Conservation (phyloP, 2,113 vertebrate genomes). For the Varanus komodoensis region DNA sequence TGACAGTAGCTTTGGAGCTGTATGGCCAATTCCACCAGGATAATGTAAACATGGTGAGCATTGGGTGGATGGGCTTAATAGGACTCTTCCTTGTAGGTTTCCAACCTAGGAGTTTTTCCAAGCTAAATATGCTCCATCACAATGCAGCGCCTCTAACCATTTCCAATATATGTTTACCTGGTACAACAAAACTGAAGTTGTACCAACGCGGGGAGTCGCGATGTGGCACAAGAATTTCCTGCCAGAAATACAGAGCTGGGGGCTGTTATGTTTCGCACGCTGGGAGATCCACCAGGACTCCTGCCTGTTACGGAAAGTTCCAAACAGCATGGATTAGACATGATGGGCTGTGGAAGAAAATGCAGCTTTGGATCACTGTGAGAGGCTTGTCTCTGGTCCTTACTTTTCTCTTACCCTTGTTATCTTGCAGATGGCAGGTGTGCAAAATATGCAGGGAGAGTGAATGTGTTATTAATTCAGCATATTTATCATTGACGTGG, state of each 20-base stretch:
- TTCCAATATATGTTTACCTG: constrained; percentile 28
- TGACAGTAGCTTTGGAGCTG: not conserved
- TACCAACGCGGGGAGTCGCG: constrained; percentile 28
- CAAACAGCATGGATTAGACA: constrained; percentile 55
- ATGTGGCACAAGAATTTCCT: constrained; percentile 49
- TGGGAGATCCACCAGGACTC: constrained; percentile 30
- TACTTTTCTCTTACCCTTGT: constrained; percentile 9
- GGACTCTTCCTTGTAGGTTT: not conserved
- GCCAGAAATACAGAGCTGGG: constrained; percentile 49
- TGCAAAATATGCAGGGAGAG: constrained; percentile 27
- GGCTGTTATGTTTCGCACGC: not conserved
- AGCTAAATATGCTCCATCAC: not conserved
- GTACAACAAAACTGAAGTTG: constrained; percentile 3
- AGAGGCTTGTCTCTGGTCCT: constrained; percentile 47
- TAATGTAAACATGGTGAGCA: not conserved
- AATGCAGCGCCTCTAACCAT: not conserved
- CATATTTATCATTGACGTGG: constrained; percentile 24
- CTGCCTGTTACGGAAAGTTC: constrained; percentile 48
- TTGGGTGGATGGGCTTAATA: not conserved
- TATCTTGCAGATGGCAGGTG: constrained; percentile 5
- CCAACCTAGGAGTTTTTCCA: not conserved
- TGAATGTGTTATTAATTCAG: constrained; percentile 40
- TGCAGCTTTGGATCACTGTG: constrained; percentile 42
- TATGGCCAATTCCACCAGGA: not conserved
- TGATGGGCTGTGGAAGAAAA: constrained; percentile 53